phyloP scores from a whole-genome alignment of 2,113 vertebrate genomes.

The Acanthisitta chloris region DNA sequence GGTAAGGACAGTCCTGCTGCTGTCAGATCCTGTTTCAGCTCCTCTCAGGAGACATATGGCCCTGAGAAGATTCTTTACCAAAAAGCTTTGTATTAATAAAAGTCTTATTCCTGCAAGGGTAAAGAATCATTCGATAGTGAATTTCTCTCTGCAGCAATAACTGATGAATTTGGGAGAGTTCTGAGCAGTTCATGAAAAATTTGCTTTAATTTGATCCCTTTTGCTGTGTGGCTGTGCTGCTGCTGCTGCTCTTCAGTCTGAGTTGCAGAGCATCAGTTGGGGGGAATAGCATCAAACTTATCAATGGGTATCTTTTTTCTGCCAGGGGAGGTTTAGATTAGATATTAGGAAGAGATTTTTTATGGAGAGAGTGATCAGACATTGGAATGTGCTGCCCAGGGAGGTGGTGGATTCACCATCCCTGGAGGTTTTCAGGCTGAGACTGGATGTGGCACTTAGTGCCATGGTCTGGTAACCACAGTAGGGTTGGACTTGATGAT shows the following conservation, averaged over 20 bases:
- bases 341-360: too few relatives aligned
- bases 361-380: too few relatives aligned
- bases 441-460: too few relatives aligned
- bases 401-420: too few relatives aligned
- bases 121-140: background rate
- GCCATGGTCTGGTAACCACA: too few relatives aligned
- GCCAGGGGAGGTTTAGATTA: too few relatives aligned
- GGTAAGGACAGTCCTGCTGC: conserved; percentile 37
- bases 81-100: background rate
- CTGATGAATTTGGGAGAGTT: background rate
- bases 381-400: too few relatives aligned
- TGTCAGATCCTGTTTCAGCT: background rate
- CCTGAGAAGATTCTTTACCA: background rate
- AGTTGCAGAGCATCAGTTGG: background rate
- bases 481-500: too few relatives aligned
- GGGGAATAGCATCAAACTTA: background rate
- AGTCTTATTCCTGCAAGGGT: background rate
- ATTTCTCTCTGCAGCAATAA: background rate
- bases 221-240: background rate
- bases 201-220: background rate
- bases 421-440: too few relatives aligned
- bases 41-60: background rate
- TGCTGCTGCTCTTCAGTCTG: background rate
- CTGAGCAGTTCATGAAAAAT: background rate
- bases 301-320: background rate